phyloP scores from a whole-genome alignment of 1,140 invertebrate species.

The Gonatopus flavifemur region DNA sequence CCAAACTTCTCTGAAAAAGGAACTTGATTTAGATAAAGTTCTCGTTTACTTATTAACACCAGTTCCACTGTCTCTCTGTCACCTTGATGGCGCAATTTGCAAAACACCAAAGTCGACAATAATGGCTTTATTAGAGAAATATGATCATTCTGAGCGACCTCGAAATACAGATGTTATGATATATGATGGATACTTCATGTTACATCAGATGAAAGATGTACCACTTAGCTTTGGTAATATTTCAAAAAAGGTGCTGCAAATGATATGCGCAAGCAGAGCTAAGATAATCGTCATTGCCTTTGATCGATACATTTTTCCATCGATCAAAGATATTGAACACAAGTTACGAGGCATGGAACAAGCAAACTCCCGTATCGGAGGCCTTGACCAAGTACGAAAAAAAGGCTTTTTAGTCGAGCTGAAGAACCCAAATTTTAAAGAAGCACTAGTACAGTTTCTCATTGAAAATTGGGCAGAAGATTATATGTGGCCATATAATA shows the following conservation, averaged over 20 bases:
- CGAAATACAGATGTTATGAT: slow-evolving; percentile 9
- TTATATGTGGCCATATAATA: not conserved
- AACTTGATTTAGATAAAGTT: slow-evolving; percentile 19
- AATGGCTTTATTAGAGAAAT: too few relatives aligned
- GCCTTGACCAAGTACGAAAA: not conserved
- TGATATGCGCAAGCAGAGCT: not conserved
- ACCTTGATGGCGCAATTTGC: slow-evolving; percentile 24
- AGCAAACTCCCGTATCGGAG: not conserved
- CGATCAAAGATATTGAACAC: slow-evolving; percentile 10
- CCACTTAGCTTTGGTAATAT: slow-evolving; percentile 5
- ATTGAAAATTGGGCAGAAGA: too few relatives aligned
- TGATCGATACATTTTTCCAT: slow-evolving; percentile 12
- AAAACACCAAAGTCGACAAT: slow-evolving; percentile 23
- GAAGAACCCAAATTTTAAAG: slow-evolving; percentile 4
- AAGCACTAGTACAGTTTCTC: slow-evolving; percentile 1
- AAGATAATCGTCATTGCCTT: not conserved
- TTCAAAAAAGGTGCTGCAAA: slow-evolving; percentile 9
- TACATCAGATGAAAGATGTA: slow-evolving; percentile 16
- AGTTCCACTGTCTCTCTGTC: slow-evolving; percentile 14
- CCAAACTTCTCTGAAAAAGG: too few relatives aligned
- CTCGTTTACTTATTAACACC: slow-evolving; percentile 4
- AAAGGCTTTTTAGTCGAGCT: slow-evolving; percentile 2
- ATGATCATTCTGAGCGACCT: not conserved
- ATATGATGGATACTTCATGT: slow-evolving; percentile 21
- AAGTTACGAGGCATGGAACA: not conserved